Evolutionary conservation across 2,888 invertebrate species (phyloP).

Genomic region (Scaptomyza caliginosa): DNA sequence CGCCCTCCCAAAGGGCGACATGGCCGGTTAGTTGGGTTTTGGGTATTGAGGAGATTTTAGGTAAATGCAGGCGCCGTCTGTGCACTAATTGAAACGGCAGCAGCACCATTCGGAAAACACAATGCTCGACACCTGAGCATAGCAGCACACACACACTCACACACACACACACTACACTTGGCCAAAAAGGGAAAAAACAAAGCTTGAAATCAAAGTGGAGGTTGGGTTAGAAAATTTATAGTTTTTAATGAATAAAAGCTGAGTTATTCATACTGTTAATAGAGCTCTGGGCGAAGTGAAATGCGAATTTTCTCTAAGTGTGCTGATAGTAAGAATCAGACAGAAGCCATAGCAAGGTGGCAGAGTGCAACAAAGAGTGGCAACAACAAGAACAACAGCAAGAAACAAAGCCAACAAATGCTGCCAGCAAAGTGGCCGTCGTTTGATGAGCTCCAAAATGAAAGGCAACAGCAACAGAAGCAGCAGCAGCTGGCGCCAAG

Average conservation of each 20-base stretch:
- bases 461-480: conserved; percentile 44
- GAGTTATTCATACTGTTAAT: neutral
- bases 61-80: conserved; percentile 27
- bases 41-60: neutral
- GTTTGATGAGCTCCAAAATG: conserved; percentile 62
- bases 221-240: too few species aligned
- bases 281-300: too few species aligned
- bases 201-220: too few species aligned
- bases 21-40: neutral
- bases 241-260: too few species aligned
- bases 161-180: neutral
- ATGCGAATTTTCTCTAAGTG: neutral
- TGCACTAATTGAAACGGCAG: conserved; percentile 65
- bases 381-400: neutral
- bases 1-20: neutral
- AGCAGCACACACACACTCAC: conserved; percentile 22
- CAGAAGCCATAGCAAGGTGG: neutral
- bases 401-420: conserved; percentile 26
- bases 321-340: neutral
- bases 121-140: conserved; percentile 55
- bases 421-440: conserved; percentile 46
- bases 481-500: conserved; percentile 60
- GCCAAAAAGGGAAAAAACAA: neutral
- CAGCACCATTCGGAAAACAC: conserved; percentile 28
- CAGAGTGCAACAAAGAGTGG: neutral